These are phyloP conservation scores for Cyclophora punctaria DNA, from an alignment of 2,888 invertebrate species.

Conservation along the genomic window DNA sequence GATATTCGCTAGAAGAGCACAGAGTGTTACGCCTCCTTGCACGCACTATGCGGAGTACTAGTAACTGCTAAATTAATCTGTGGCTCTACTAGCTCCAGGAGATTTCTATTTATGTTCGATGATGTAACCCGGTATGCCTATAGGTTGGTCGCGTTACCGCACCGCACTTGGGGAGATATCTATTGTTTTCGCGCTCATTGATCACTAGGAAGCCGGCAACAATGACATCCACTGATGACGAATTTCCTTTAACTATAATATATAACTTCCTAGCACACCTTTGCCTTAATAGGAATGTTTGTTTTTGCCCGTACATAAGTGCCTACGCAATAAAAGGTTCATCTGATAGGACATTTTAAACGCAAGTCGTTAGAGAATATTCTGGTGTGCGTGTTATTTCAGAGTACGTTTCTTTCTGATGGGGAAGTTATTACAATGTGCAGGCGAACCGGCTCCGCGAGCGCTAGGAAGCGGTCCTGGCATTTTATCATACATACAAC, in stretches of 20 bases:
- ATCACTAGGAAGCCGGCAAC: slow-evolving; percentile 26
- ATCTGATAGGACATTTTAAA: slow-evolving; percentile 27
- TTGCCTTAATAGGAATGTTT: slow-evolving; percentile 17
- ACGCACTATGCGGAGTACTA: slow-evolving; percentile 44
- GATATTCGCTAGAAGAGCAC: slow-evolving; percentile 53
- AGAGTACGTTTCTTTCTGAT: slow-evolving; percentile 42
- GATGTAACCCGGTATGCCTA: slow-evolving; percentile 54
- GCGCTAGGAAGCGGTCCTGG: slow-evolving; percentile 41
- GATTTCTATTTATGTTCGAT: slow-evolving; percentile 65
- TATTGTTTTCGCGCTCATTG: slow-evolving; percentile 30
- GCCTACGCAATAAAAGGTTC: slow-evolving; percentile 13
- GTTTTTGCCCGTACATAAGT: slow-evolving; percentile 16
- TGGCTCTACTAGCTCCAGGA: slow-evolving; percentile 47
- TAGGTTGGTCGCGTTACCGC: slow-evolving; percentile 36
- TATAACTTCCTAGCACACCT: slow-evolving; percentile 18
- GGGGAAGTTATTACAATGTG: slow-evolving; percentile 47
- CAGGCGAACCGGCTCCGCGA: slow-evolving; percentile 42
- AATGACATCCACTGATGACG: slow-evolving; percentile 22
- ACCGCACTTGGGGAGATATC: slow-evolving; percentile 34
- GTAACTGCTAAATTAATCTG: slow-evolving; percentile 33
- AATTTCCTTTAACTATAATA: slow-evolving; percentile 17
- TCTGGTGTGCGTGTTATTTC: slow-evolving; percentile 25
- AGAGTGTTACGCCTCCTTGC: slow-evolving; percentile 57
- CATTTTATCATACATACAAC: slow-evolving; percentile 36
- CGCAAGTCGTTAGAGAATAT: slow-evolving; percentile 33